phyloP scores from a whole-genome alignment of 2,888 invertebrate genomes.

The Ophraella communa region DNA sequence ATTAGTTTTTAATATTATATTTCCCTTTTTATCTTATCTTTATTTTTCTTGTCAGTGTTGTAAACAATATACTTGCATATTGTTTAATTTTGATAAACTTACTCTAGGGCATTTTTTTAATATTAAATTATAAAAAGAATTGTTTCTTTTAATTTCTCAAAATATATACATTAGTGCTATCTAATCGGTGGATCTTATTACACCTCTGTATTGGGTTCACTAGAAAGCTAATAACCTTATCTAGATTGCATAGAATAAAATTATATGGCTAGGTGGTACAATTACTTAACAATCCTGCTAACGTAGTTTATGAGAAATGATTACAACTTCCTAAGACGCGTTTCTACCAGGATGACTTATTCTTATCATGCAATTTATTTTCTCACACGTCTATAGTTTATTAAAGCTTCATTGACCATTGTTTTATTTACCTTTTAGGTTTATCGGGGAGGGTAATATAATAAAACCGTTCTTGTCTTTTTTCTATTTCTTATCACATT shows the following conservation, averaged over 20 bases:
- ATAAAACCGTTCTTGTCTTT: too few relatives aligned
- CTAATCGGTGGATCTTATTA: neutral
- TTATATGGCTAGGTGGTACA: neutral
- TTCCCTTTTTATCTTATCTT: too few relatives aligned
- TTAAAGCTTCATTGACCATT: neutral
- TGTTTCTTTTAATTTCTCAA: too few relatives aligned
- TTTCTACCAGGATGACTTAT: conserved; percentile 1
- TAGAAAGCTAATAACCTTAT: conserved; percentile 11
- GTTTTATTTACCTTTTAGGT: neutral
- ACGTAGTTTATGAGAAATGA: conserved; percentile 4
- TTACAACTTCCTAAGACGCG: conserved; percentile 1
- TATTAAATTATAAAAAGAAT: too few relatives aligned
- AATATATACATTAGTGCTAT: too few relatives aligned
- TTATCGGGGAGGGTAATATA: too few relatives aligned
- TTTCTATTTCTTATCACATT: too few relatives aligned
- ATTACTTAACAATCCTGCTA: conserved; percentile 8
- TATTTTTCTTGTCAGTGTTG: too few relatives aligned
- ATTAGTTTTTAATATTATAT: too few relatives aligned
- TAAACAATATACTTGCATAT: too few relatives aligned
- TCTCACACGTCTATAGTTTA: neutral
- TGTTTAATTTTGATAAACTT: too few relatives aligned
- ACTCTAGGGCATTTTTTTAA: too few relatives aligned
- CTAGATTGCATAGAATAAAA: conserved; percentile 5
- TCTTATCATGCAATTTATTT: neutral
- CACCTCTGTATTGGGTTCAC: conserved; percentile 1